Evolutionary conservation across 2,113 vertebrate species (phyloP).

Genomic region (Fulica atra): DNA sequence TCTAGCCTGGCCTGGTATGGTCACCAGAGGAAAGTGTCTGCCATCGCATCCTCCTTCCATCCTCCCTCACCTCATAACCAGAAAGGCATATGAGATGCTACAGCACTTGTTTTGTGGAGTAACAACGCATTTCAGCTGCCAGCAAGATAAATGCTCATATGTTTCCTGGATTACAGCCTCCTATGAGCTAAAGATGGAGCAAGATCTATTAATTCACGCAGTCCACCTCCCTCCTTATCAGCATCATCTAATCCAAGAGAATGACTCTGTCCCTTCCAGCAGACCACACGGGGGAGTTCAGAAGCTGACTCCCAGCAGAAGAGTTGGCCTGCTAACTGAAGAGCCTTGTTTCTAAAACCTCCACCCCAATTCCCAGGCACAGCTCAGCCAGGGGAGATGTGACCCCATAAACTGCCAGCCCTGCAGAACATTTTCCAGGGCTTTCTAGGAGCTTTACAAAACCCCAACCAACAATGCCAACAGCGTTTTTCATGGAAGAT

Average conservation of each 20-base stretch:
- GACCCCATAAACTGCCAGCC: background rate
- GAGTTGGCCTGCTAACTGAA: background rate
- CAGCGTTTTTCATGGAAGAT: background rate
- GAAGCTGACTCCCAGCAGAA: background rate
- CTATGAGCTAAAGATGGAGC: background rate
- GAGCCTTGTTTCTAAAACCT: background rate
- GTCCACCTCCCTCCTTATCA: background rate
- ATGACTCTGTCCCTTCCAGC: background rate
- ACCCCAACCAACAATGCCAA: rapidly evolving
- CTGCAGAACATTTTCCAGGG: background rate
- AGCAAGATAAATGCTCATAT: background rate
- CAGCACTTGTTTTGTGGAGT: background rate
- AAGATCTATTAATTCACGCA: background rate
- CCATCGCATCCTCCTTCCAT: background rate
- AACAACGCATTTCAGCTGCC: background rate
- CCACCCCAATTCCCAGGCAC: background rate
- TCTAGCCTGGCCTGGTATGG: background rate
- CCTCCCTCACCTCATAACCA: rapidly evolving
- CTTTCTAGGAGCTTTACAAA: background rate
- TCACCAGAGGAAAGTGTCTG: background rate
- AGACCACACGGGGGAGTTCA: background rate
- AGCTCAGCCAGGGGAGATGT: background rate
- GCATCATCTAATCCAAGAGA: background rate
- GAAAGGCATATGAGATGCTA: background rate
- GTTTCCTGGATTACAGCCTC: background rate